Evolutionary conservation across 53 echinoderm and acorn worm species (phyloP), one percentile per base, ranked within the genome.

Genomic region (Crossaster papposus): DNA sequence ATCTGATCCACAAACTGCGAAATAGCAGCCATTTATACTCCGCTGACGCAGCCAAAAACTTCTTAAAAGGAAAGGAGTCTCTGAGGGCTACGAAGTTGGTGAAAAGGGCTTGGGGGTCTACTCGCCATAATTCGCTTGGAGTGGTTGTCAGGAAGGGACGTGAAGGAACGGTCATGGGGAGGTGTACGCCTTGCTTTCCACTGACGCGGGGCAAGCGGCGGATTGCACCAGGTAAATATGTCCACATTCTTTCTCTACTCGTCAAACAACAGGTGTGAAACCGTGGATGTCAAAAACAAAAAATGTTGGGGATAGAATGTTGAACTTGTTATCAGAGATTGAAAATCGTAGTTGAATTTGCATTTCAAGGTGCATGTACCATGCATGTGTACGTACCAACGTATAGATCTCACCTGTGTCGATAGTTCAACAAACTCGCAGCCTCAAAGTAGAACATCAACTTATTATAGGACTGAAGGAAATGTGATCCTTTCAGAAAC

Each of bases 161-260:
- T 87, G 87, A 87, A 44, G 87, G 87, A 72, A 87, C 87, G 72
- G 77, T 34, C 62, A 87, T 87, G 87, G 87, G 87, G 76, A 33
- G 77, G 58, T 87, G 87, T 52, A 63, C 87, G 28, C 72, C 87
- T 77, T 77, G 87, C 44, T 87, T 75, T 72, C 77, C 77, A 12
- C n/a, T n/a, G n/a, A 30, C 75, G 17, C 58, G 87, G 87, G 87
- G 76, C 33, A 87, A 87, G 63, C 63, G 54, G 63, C 63, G 54
- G 62, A 87, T 87, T 64, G 23, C 87, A 62, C 76, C 87, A 87
- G 87, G 87, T 87, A 87, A 87, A 87, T 14, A 30, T 30, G 35
- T n/a, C 38, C 70, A 70, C 70, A 70, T 44, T 83, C 70, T 83
- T 83, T 37, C 83, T 14, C 10, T 18, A 64, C 37, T 83, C 83